Percentiles rank a stretch among this genome's conserved stretches.
phyloP scores from a whole-genome alignment of 2,888 invertebrate species.

The Phyto melanocephala region DNA sequence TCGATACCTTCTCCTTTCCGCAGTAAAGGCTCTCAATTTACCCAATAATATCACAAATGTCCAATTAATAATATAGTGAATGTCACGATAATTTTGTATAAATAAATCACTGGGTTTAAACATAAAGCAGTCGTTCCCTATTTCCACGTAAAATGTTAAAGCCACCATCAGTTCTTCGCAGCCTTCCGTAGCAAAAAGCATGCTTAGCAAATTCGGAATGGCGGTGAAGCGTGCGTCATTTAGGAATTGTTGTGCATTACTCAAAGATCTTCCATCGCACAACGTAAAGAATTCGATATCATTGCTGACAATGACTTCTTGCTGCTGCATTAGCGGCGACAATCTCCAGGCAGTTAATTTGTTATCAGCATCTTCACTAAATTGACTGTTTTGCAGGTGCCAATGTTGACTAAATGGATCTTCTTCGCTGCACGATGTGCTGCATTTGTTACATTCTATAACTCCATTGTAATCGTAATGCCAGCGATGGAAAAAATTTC shows the following conservation, averaged over 20 bases:
- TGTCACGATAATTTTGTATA: constrained; percentile 68
- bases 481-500: constrained; percentile 47
- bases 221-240: constrained; percentile 67
- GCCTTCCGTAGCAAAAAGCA: constrained; percentile 58
- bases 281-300: constrained; percentile 69
- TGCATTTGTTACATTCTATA: constrained; percentile 55
- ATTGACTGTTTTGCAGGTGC: constrained; percentile 27
- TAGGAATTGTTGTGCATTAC: constrained; percentile 67
- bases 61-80: constrained; percentile 32
- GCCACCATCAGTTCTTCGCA: constrained; percentile 61
- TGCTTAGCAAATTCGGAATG: constrained; percentile 67
- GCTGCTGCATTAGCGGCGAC: constrained; percentile 45
- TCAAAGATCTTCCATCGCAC: constrained; percentile 65
- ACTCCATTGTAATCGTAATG: constrained; percentile 40
- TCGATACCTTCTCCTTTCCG: too few relatives aligned
- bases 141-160: constrained; percentile 69
- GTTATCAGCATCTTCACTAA: constrained; percentile 15
- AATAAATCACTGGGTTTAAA: constrained; percentile 66
- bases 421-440: constrained; percentile 34
- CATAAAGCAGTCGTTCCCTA: constrained; percentile 59
- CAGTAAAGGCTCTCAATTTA: too few relatives aligned
- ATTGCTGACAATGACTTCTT: constrained; percentile 64
- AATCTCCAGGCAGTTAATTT: constrained; percentile 29
- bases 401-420: constrained; percentile 50
- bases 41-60: too few relatives aligned